These are phyloP conservation scores for Engystomops pustulosus DNA, from an alignment of 2,113 vertebrate genomes.

Conservation along the genomic window DNA sequence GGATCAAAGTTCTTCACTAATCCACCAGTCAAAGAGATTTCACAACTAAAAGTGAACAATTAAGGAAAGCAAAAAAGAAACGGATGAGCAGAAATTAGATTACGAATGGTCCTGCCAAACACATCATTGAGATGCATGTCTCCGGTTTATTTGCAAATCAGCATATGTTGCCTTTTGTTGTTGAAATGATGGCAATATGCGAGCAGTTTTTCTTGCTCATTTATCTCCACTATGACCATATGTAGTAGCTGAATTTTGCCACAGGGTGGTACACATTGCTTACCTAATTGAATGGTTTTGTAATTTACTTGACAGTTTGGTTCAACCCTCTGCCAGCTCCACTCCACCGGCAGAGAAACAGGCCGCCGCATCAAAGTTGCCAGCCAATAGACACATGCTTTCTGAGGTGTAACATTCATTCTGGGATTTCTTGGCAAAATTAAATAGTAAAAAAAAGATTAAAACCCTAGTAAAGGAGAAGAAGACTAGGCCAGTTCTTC, in stretches of 20 bases:
- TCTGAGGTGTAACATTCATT: constrained; percentile 54
- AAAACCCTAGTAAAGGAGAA: neutral
- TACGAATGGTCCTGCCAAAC: constrained; percentile 41
- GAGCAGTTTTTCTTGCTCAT: constrained; percentile 53
- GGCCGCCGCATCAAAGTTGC: constrained; percentile 76
- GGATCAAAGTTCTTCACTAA: too few species aligned
- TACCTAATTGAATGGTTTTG: constrained; percentile 76
- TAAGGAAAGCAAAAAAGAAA: neutral
- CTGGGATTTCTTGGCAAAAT: neutral
- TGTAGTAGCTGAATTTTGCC: constrained; percentile 85
- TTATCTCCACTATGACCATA: constrained; percentile 64
- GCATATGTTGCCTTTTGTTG: constrained; percentile 43
- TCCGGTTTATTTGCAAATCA: constrained; percentile 62
- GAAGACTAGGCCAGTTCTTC: too few species aligned
- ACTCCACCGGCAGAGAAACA: constrained; percentile 72
- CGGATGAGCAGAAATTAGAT: constrained; percentile 50
- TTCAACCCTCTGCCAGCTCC: constrained; percentile 72
- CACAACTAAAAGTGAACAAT: neutral
- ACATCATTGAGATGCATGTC: neutral
- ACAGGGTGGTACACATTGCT: constrained; percentile 89
- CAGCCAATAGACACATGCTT: constrained; percentile 67
- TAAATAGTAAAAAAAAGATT: too few species aligned
- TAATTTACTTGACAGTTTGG: constrained; percentile 75
- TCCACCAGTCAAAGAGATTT: too few species aligned
- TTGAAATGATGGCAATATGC: constrained; percentile 50